Evolutionary conservation across 2,113 vertebrate species (phyloP), one percentile per base, ranked within the genome.

Genomic region (Sander vitreus): DNA sequence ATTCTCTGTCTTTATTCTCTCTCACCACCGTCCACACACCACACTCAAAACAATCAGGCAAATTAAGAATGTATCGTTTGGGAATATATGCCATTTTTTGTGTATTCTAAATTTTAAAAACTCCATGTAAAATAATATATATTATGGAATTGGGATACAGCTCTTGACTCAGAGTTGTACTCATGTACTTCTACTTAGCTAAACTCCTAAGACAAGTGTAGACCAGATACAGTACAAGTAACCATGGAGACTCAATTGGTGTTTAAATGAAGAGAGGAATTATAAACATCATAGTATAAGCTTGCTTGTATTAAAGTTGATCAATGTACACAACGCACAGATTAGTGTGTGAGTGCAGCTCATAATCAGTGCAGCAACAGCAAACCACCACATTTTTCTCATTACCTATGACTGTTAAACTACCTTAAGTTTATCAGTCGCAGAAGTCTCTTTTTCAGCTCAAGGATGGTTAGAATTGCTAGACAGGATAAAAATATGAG

Each of bases 201-300:
- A 5, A 11, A 85, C 4, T 75, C 0, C 1, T 45, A 51, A 25
- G 10, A 27, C n/a, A 3, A 65, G 53, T 43, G 18, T 19, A 51
- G 33, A 5, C 53, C 67, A 70, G 18, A 50, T 73, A 51, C 33
- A 47, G 47, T 10, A 19, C 10, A 57, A 23, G 15, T n/a, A 50
- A 84, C 63, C 55, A 81, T 2, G 3, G 57, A 69, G 48, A 81
- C 18, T 62, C 12, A 59, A 2, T n/a, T 59, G 11, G 1, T 64
- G 36, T 77, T 66, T 15, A 11, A 69, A 27, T 33, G 11, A 63
- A 48, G 10, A 62, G 4, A 47, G 8, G 4, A 53, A 36, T 51
- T 51, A 10, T 36, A 58, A 57, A 58, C 23, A 21, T 14, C 14
- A 60, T 21, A 51, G 33, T 30, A 30, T 3, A 30, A 65, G 13